Evolutionary conservation across 53 echinoderm and acorn worm species (phyloP).

Genomic region (Hippasteria phrygiana): DNA sequence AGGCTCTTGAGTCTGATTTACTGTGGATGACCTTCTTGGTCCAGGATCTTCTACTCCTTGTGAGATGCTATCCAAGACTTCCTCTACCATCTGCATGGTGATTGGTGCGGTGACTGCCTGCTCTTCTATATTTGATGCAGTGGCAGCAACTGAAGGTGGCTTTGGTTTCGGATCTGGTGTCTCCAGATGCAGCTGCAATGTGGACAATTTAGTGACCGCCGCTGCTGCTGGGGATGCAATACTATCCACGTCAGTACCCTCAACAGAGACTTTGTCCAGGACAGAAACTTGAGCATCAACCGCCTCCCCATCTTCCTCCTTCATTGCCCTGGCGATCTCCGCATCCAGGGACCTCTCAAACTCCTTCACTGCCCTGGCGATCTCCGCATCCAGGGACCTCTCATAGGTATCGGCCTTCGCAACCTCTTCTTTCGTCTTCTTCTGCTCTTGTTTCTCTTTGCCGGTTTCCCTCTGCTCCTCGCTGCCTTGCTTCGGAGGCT

Average conservation of each 20-base stretch:
- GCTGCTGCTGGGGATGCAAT: neutral
- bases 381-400: conserved; percentile 67
- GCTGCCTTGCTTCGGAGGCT: neutral
- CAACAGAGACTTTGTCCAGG: neutral
- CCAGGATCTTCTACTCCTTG: conserved; percentile 2
- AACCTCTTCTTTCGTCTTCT: conserved; percentile 42
- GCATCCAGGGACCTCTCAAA: conserved; percentile 94
- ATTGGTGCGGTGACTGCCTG: conserved; percentile 26
- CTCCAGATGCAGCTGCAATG: conserved; percentile 49
- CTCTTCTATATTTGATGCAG: neutral
- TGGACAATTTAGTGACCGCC: conserved; percentile 10
- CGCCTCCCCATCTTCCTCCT: conserved; percentile 70
- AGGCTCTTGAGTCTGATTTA: neutral
- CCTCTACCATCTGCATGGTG: conserved; percentile 72
- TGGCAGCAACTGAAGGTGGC: neutral
- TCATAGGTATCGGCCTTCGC: conserved; percentile 74
- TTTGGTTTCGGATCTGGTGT: conserved; percentile 34
- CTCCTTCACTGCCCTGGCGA: too few relatives aligned
- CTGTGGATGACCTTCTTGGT: neutral
- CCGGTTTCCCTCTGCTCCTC: neutral
- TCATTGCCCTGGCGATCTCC: conserved; percentile 95
- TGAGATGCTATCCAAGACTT: conserved; percentile 65
- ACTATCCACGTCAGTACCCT: conserved; percentile 30
- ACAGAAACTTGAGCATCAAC: neutral
- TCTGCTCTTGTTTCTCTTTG: conserved; percentile 31